Base-by-base conservation (phyloP, 2,113 vertebrate species). In the Eulemur macaco region DNA sequence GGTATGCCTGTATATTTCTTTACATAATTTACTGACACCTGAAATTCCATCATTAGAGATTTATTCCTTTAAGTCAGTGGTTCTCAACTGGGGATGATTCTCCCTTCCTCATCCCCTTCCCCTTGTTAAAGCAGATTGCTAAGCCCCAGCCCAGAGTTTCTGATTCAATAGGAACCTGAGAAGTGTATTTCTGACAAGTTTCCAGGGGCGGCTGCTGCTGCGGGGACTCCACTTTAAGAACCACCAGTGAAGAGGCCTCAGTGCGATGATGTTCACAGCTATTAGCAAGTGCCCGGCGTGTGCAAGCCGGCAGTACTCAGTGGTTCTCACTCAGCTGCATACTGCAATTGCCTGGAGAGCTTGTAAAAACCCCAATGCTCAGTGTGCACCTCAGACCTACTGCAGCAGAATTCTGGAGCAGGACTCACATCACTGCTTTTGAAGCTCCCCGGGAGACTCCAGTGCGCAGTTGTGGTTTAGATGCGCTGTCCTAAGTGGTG, bases 41-140 rank as follows among this genome's bases (percentile, higher is more conserved):
- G 29, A 54, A 95, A 84, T 60, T 60, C 29, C 39, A 85, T 45
- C 34, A 66, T 27, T 74, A 69, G 60, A 81, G 73, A 92, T 45
- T 50, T 50, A 87, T 23, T 73, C n/a, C 69, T 86, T 66, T 69
- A 56, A 47, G 8, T 82, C 11, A 29, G 54, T 74, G 23, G 12
- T 73, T 95, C 31, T 95, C 34, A 66, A 17, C 9, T 18, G 37
- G 14, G 7, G 27, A 29, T 3, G 13, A 86, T n/a, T 89, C 11
- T 37, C 18, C 11, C 8, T 42, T 42, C 52, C 27, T 1, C n/a
- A 5, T 10, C 12, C 42, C 27, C 4, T 88, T 31, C 12, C 42
- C 27, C 4, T 88, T 31, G 3, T 50, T 82, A 21, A 52, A 60
- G 80, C 20, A 73, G 56, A 47, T 34, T 10, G 1, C 10, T 21